Base-by-base conservation (phyloP, 2,113 vertebrate genomes). In the Petroica traversi region DNA sequence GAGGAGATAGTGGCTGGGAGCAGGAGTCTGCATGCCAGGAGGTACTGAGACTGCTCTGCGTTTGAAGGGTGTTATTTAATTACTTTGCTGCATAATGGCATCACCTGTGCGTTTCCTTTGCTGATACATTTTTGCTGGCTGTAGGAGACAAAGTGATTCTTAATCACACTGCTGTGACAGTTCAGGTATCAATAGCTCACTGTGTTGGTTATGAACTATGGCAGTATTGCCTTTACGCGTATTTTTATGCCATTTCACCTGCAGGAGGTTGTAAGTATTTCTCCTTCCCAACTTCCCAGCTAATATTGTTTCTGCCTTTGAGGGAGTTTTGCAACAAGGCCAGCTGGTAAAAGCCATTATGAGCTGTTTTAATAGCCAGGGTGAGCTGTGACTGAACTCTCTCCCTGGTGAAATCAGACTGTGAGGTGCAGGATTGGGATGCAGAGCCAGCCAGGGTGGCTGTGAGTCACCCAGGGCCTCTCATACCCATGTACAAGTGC, bases 381-480 rank as follows among this genome's bases (percentile, higher is more conserved):
- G 13, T 4, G 6, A 38, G 29, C 54, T 43, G 33, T 7, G 5
- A 6, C 29, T 15, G 5, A 59, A n/a, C 18, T 28, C 18, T 48
- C 19, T 91, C 38, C 34, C 25, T 6, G 5, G 16, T 13, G 19
- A 7, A 8, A 34, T 1, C 3, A 51, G 57, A 6, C 11, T 3
- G 1, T n/a, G 38, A 68, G 16, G 34, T 16, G 40, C 46, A 26
- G 52, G 48, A 13, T 14, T 46, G 52, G 58, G 62, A 72, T 16
- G 34, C 31, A 49, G 59, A 68, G 49, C 36, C 64, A 77, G 23
- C 14, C 34, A 40, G 28, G 63, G 58, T 23, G 34, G 19, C 38
- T 67, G 43, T 0, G 0, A 41, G 15, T 36, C 55, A 26, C 69
- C 14, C 2, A 0, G 31, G 28, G 14, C 19, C 58, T 67, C 69